Conservation (phyloP, 2,888 invertebrate species). For the Nymphalis polychloros region DNA sequence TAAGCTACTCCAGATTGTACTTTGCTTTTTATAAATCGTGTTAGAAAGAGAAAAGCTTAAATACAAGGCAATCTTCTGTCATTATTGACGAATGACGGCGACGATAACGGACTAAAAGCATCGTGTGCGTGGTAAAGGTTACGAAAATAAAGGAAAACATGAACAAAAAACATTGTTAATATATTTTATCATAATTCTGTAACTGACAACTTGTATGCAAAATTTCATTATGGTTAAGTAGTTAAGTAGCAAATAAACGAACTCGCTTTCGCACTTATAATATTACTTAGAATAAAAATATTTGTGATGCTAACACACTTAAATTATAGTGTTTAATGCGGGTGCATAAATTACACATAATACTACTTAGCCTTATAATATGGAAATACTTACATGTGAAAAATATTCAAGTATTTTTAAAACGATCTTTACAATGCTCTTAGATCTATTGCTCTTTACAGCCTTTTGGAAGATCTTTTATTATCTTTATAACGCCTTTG, state of each 20-base stretch:
- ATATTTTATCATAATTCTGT: background rate
- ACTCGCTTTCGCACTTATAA: no score
- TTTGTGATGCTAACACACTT: no score
- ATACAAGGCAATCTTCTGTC: slow-evolving; percentile 57
- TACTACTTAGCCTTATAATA: no score
- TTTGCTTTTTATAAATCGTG: slow-evolving; percentile 13
- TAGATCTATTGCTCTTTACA: slow-evolving; percentile 16
- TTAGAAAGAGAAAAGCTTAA: slow-evolving; percentile 46
- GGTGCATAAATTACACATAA: no score
- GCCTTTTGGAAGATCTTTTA: slow-evolving; percentile 13
- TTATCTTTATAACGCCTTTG: slow-evolving; percentile 32
- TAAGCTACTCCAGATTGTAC: background rate
- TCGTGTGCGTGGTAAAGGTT: slow-evolving; percentile 53
- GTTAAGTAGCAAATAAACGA: no score
- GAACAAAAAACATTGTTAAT: background rate
- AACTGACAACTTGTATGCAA: no score
- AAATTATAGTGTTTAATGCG: no score
- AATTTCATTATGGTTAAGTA: no score
- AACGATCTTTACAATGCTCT: background rate
- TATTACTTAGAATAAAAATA: no score
- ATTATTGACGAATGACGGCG: slow-evolving; percentile 71
- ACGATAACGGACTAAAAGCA: slow-evolving; percentile 66
- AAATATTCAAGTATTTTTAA: no score
- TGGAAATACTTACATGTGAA: no score
- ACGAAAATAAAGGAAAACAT: slow-evolving; percentile 1